Base-by-base conservation (phyloP, 2,797 vertebrate genomes). In the Sciaenops ocellatus region DNA sequence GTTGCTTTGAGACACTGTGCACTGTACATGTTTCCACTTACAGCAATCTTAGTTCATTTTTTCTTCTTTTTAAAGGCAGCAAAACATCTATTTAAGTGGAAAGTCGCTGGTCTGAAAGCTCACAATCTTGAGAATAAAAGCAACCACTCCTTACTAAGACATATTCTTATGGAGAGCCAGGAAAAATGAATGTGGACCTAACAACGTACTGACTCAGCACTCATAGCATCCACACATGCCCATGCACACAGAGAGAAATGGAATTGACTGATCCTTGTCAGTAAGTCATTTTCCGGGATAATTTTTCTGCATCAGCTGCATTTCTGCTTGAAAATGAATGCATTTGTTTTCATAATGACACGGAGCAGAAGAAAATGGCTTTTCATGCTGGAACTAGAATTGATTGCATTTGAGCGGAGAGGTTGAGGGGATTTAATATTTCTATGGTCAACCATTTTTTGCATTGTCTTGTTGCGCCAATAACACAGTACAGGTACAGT, bases 311-410 rank as follows among this genome's bases (percentile, higher is more conserved):
- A 82, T 84, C 62, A 59, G 83, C 79, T 86, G 78, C 85, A 90
- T 89, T 91, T 91, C 78, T 81, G 73, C 78, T n/a, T 18, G 34
- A 85, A 79, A 90, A 90, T 78, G 82, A 89, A 89, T 88, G 82
- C 81, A 87, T 90, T 93, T 92, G 83, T 92, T 92, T 92, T 85
- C 85, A 90, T 89, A 90, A 93, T 89, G 80, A 92, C 86, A 87
- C 22, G 41, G 79, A 90, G 84, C 65, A 90, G 85, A 89, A 91
- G 82, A 80, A 90, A 92, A 92, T 88, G 83, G 85, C 83, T 90
- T 90, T 90, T 89, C 81, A 84, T 89, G 86, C 85, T 83, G 86
- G 46, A 90, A 89, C 74, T 89, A 79, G 60, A 90, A 91, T 76
- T 87, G 85, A 94, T 90, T 91, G 87, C 73, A 28, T 78, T 86